Conservation (phyloP, 2,797 vertebrate genomes). For the Knipowitschia caucasica region DNA sequence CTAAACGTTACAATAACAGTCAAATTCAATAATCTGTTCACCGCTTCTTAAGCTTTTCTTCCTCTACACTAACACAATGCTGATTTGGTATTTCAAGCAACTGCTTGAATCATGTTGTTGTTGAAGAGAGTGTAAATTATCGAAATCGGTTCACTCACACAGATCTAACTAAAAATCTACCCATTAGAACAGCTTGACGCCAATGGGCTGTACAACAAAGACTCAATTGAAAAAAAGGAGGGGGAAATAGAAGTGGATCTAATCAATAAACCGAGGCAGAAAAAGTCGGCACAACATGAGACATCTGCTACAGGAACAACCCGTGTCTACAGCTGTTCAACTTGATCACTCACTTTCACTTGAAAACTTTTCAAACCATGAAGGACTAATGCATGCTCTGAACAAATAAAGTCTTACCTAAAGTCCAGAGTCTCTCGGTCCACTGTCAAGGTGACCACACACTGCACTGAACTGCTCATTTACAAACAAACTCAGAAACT, state of each 20-base stretch:
- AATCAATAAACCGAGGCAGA: conserved; percentile 1
- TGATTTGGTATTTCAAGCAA: not conserved
- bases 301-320: conserved; percentile 52
- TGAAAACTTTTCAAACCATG: conserved; percentile 4
- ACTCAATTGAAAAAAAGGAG: not conserved
- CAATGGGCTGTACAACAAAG: conserved; percentile 7
- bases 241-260: conserved; percentile 4
- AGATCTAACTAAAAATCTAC: not conserved
- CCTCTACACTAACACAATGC: not conserved
- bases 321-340: conserved; percentile 18
- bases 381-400: not conserved
- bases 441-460: conserved; percentile 2
- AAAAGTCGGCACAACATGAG: conserved; percentile 37
- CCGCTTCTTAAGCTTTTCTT: not conserved
- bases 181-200: not conserved
- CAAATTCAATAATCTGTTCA: not conserved
- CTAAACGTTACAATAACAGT: not conserved
- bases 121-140: not conserved
- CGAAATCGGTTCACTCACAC: not conserved
- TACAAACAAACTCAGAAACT: conserved; percentile 19
- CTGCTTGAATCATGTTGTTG: not conserved
- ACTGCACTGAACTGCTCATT: conserved; percentile 18
- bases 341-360: conserved; percentile 13
- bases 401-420: conserved; percentile 18
- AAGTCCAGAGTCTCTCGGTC: conserved; percentile 7